Evolutionary conservation across 2,888 invertebrate genomes (phyloP), one percentile per base, ranked within the genome.

Genomic region (Fabriciana adippe): DNA sequence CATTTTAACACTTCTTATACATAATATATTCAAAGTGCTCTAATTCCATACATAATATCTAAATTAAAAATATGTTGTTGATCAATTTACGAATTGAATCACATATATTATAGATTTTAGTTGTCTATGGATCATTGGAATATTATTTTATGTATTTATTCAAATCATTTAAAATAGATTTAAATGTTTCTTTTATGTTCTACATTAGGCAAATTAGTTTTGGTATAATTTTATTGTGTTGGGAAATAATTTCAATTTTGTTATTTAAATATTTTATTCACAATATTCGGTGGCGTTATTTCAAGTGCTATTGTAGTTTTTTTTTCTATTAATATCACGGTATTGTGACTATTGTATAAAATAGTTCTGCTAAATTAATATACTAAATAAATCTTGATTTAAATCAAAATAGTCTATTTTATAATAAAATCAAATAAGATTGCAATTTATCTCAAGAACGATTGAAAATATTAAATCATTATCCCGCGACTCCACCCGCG

Each of bases 101-200:
- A 64, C 35, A 63, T 57, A 48, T 64, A 47, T 60, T 64, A 64
- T 62, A 55, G 66, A 69, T 59, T 66, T 66, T 21, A 53, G 55
- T 57, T 57, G 53, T 54, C 61, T 45, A 61, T 31, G 26, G 48
- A 62, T 45, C 56, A 26, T 65, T 18, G 57, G 65, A 68, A 68
- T 70, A 65, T 21, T 55, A 70, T 68, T 64, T 67, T 51, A 59
- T 63, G 54, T 66, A 57, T 62, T 66, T 66, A 66, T 69, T 66
- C 50, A 64, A 56, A 70, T 63, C 41, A 55, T 59, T 21, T 57
- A 41, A 68, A 70, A 70, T 70, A 68, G 70, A 70, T 70, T 70
- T 70, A 70, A 70, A 70, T 68, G 65, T 47, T 54, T 6, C 68
- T 55, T 63, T 68, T 67, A 66, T 69, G 64, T 64, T 53, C 47